Evolutionary conservation across 2,113 vertebrate genomes (phyloP).

Genomic region (Tympanuchus pallidicinctus): DNA sequence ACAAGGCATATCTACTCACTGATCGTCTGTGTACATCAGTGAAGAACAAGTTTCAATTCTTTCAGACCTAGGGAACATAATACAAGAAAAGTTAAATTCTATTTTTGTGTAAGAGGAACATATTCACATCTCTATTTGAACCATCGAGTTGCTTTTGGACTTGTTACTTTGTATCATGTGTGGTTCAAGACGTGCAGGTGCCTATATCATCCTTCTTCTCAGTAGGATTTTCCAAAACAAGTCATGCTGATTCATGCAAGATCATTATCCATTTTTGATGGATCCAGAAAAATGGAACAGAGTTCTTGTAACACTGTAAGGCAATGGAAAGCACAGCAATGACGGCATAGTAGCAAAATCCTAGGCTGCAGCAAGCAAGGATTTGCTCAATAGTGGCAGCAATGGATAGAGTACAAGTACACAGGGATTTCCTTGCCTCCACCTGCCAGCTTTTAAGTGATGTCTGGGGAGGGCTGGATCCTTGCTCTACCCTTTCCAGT

Average conservation of each 20-base stretch:
- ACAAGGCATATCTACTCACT: not conserved
- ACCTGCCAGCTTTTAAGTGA: too few relatives aligned
- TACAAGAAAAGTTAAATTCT: not conserved
- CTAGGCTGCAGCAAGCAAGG: too few relatives aligned
- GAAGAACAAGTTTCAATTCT: not conserved
- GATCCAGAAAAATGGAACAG: not conserved
- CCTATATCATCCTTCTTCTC: not conserved
- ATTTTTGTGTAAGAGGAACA: not conserved
- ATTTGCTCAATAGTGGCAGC: too few relatives aligned
- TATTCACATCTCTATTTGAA: not conserved
- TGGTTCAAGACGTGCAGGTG: not conserved
- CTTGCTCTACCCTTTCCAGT: too few relatives aligned
- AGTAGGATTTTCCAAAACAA: not conserved
- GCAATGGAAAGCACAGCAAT: too few relatives aligned
- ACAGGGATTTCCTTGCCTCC: too few relatives aligned
- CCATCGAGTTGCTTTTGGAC: not conserved
- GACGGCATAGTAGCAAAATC: too few relatives aligned
- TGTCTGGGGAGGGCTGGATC: too few relatives aligned
- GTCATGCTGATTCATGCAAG: not conserved
- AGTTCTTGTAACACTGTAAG: too few relatives aligned
- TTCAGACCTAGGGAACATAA: not conserved
- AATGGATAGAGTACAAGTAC: too few relatives aligned
- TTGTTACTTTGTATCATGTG: not conserved
- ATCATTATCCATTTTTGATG: not conserved
- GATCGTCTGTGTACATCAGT: not conserved